Base-by-base conservation (phyloP, 2,797 vertebrate species). In the Xenops minutus region DNA sequence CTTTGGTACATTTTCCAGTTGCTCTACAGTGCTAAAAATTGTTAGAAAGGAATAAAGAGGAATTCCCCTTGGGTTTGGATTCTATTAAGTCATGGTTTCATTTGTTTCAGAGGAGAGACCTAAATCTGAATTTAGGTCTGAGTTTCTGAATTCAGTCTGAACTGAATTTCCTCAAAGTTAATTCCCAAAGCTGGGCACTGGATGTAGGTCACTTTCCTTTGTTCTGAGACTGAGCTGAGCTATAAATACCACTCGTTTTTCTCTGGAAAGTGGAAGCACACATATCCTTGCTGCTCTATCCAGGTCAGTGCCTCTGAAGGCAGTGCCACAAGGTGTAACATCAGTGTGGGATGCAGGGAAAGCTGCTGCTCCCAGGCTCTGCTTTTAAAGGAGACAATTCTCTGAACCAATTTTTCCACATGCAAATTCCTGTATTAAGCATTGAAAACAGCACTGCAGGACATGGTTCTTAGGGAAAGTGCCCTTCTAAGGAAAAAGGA, bases 121-220 rank as follows among this genome's bases (percentile, higher is more conserved):
- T 77, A 91, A 62, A 91, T 61, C 61, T 64, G 61, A 64, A 64
- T 64, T 64, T 64, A 46, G 63, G 63, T 64, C 43, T 46, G 63
- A 34, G 44, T 64, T 64, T 44, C 63, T 46, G 63, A 64, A 46
- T 64, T 64, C 62, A 46, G 62, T 13, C 41, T 64, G 85, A 74
- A 61, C 4, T 29, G 77, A 78, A 91, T 83, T 94, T 85, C 75
- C 76, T 89, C 68, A 34, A 46, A 93, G 61, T 80, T 14, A 80
- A 94, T 74, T 95, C 89, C 87, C 93, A 46, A 14, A 64, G 85
- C 82, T 74, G 76, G 32, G 75, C 67, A 26, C 34, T 49, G 64
- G 41, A 95, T 92, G 68, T 91, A 89, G 94, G 96, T 78, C 95
- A 91, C 72, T 89, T 43, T 85, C 75, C 74, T 72, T 77, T 59